Evolutionary conservation across 2,888 invertebrate species (phyloP), one percentile per base, ranked within the genome.

Genomic region (Tortrix viridana): DNA sequence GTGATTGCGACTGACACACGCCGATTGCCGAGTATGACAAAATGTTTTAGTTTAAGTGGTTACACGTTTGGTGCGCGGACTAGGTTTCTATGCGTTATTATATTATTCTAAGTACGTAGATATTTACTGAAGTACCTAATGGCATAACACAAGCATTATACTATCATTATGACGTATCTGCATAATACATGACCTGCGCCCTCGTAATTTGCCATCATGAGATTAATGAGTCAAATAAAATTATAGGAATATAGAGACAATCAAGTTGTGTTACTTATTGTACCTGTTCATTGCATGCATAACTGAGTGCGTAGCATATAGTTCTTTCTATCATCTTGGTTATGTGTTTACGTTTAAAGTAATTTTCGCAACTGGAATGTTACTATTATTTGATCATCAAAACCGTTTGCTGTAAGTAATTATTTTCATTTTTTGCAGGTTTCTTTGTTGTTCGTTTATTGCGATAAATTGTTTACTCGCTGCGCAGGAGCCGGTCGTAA

Each of bases 361-460:
- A 19, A 50, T 53, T 48, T 12, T 16, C 44, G 38, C 22, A 32
- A 18, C 47, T 54, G 23, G 19, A 38, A 52, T n/a, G 60, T 47
- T 48, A 22, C 20, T 56, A 26, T 52, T 20, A 50, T 52, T 57
- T 63, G 26, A 53, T 41, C 53, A 50, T 63, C 32, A 50, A 26
- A 61, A 47, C 44, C 9, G 44, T 52, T 44, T 62, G 14, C 52
- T 38, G 46, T 62, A 43, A 43, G 46, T 62, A 43, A 48, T 58
- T 41, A 63, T 58, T 38, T 57, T 52, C 18, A 52, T 53, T 63
- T 62, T 58, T 60, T 57, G 69, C 66, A 71, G 67, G 72, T 71
- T 74, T 74, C 86, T 88, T 88, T 88, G 87, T 88, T 85, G 82
- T 82, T 71, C 67, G 75, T 83, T 85, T 87, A 75, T 81, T 82